Percentiles rank a stretch among this genome's conserved stretches.
Conservation (phyloP, 2,888 invertebrate genomes). For the Heterodera filipjevi region DNA sequence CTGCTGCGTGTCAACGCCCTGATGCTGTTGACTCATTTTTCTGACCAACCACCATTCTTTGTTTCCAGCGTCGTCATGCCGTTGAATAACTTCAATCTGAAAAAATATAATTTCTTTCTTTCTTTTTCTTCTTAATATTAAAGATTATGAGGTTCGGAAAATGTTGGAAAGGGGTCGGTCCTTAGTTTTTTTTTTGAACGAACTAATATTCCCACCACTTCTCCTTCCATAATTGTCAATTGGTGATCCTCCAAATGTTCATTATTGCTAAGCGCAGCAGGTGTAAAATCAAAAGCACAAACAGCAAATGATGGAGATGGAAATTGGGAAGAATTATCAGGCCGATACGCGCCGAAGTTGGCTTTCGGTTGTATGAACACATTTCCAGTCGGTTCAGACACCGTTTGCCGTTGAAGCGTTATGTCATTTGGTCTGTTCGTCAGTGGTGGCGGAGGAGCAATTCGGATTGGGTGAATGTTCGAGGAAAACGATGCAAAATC, state of each 20-base stretch:
- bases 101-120: no score
- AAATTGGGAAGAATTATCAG: neutral
- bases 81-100: slow-evolving; percentile 38
- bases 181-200: neutral
- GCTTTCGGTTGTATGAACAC: neutral
- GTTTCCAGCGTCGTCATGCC: slow-evolving; percentile 55
- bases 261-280: slow-evolving; percentile 46
- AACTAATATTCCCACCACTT: slow-evolving; percentile 33
- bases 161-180: neutral
- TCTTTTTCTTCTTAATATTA: no score
- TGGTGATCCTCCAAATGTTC: slow-evolving; percentile 42
- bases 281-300: slow-evolving; percentile 50
- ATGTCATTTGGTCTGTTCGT: neutral
- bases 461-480: slow-evolving; percentile 24
- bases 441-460: slow-evolving; percentile 23
- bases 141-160: neutral
- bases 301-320: slow-evolving; percentile 12
- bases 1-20: slow-evolving; percentile 37
- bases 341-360: neutral
- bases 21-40: slow-evolving; percentile 34
- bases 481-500: neutral
- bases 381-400: no score
- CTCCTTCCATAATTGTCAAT: slow-evolving; percentile 48
- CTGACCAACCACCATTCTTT: slow-evolving; percentile 54
- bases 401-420: slow-evolving; percentile 13